phyloP scores from a whole-genome alignment of 2,797 vertebrate species.

The Leptodactylus fallax region DNA sequence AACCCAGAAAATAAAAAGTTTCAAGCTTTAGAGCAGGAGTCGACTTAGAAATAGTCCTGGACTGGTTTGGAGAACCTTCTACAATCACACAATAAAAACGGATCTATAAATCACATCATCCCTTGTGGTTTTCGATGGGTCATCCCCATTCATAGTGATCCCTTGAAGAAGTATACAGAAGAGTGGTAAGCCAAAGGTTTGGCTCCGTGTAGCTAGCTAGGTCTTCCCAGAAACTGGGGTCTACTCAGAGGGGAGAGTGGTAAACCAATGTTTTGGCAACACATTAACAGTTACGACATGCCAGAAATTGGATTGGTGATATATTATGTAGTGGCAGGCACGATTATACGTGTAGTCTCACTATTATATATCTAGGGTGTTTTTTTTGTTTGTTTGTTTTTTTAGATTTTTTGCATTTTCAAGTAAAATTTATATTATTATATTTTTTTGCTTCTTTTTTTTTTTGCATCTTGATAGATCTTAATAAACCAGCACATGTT shows the following conservation, averaged over 20 bases:
- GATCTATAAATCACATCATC: not conserved
- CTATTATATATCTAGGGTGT: too few relatives aligned
- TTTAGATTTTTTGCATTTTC: not conserved
- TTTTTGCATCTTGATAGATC: not conserved
- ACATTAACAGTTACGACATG: not conserved
- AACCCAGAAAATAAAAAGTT: not conserved
- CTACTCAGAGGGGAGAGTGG: slow-evolving; percentile 37
- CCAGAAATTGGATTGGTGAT: not conserved
- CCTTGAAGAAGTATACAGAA: not conserved
- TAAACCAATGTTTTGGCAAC: slow-evolving; percentile 43
- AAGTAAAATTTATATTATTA: not conserved
- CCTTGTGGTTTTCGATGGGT: not conserved
- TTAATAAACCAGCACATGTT: too few relatives aligned
- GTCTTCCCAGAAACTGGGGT: slow-evolving; percentile 42
- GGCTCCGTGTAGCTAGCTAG: not conserved
- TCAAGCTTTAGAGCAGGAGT: not conserved
- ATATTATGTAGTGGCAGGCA: not conserved
- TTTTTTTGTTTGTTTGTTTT: too few relatives aligned
- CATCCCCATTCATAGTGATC: not conserved
- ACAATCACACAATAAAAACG: not conserved
- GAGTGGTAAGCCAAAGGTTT: slow-evolving; percentile 31
- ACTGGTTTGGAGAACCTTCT: not conserved
- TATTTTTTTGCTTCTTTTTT: not conserved
- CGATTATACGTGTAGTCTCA: not conserved
- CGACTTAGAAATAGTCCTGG: not conserved